phyloP scores from a whole-genome alignment of 2,113 vertebrate genomes.

The Oryctolagus cuniculus region mOryCun1.1 NC_091434.1:19464501-19465000 shows the following conservation, averaged over 20 bases:
- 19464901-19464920: conserved; percentile 1
- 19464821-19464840: background rate
- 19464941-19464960: background rate
- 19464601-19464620: conserved; percentile 5
- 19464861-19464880: background rate
- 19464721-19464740: background rate
- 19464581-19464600: background rate
- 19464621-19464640: conserved; percentile 23
- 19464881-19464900: background rate
- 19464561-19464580: background rate
- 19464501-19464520: conserved; percentile 7
- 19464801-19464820: background rate
- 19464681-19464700: background rate
- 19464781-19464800: conserved; percentile 4
- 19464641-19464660: background rate
- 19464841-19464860: background rate
- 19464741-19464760: background rate
- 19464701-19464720: background rate
- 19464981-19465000: background rate
- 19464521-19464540: conserved; percentile 39
- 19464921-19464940: background rate
- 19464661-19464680: background rate
- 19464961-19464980: background rate
- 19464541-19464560: conserved; percentile 5
- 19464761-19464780: background rate